Evolutionary conservation across 2,113 vertebrate genomes (phyloP).

Genomic region (Dasyprocta punctata): DNA sequence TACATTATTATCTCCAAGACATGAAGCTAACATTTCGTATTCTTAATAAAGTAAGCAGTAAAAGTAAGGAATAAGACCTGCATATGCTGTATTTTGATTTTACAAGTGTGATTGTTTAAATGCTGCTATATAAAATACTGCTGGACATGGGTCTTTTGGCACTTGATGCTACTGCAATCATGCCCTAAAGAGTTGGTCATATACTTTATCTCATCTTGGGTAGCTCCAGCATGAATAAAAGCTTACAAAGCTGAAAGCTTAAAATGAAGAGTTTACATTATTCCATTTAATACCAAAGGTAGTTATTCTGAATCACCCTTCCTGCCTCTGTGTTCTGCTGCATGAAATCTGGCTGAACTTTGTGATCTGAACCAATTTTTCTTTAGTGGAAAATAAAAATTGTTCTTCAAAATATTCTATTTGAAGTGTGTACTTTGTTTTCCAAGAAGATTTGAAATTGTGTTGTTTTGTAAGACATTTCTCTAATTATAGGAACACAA

Average conservation of each 20-base stretch:
- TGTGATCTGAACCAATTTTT: constrained; percentile 34
- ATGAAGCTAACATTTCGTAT: background rate
- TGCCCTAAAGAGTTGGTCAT: background rate
- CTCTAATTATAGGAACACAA: accelerated
- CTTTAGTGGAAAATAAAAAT: constrained; percentile 64
- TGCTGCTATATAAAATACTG: background rate
- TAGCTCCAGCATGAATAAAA: background rate
- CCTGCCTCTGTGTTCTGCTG: background rate
- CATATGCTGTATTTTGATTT: background rate
- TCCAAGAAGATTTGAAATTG: background rate
- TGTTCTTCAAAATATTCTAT: constrained; percentile 43
- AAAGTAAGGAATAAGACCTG: background rate
- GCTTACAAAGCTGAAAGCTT: background rate
- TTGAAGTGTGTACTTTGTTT: background rate
- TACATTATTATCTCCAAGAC: constrained; percentile 37
- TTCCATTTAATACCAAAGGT: background rate
- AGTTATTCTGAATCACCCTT: background rate
- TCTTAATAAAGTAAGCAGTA: background rate
- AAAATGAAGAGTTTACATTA: constrained; percentile 23
- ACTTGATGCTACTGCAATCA: background rate
- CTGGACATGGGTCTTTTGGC: background rate
- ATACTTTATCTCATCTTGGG: background rate
- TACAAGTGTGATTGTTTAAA: background rate
- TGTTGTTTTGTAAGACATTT: background rate
- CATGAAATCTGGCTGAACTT: background rate